Conservation (phyloP, 2,113 vertebrate genomes). For the Cryptoleucopteryx plumbea region DNA sequence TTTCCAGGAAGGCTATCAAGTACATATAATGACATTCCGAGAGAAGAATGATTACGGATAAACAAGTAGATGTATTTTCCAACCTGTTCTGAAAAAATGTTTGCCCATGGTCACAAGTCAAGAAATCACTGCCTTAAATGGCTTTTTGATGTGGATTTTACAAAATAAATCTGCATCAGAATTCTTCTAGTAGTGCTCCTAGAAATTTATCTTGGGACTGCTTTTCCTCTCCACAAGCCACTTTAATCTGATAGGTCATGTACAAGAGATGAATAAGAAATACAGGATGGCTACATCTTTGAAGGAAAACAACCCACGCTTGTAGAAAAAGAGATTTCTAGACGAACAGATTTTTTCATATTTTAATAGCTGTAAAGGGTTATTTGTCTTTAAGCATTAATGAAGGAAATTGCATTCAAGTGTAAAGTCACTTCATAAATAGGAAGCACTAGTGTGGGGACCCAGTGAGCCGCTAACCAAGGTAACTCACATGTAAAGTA, state of each 20-base stretch:
- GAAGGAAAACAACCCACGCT: neutral
- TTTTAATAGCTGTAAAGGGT: neutral
- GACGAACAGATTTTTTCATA: neutral
- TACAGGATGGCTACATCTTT: accelerated
- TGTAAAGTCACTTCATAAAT: neutral
- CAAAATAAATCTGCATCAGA: neutral
- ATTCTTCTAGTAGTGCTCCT: neutral
- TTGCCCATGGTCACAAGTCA: neutral
- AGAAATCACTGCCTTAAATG: neutral
- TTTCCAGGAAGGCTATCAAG: neutral
- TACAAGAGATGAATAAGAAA: neutral
- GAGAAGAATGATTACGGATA: neutral
- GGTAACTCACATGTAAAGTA: slow-evolving; percentile 28
- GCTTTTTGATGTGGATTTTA: neutral
- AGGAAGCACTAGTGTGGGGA: neutral
- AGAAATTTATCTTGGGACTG: neutral
- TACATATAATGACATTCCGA: neutral
- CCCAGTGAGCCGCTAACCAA: slow-evolving; percentile 7
- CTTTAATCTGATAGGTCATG: neutral
- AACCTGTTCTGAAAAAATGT: neutral
- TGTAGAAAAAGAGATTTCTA: neutral
- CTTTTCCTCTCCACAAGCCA: neutral
- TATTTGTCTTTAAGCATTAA: neutral
- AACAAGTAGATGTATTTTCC: neutral
- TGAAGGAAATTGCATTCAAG: neutral